phyloP scores from a whole-genome alignment of 64 coral and sea anemone genomes.

The Stichodactyla mertensii region DNA sequence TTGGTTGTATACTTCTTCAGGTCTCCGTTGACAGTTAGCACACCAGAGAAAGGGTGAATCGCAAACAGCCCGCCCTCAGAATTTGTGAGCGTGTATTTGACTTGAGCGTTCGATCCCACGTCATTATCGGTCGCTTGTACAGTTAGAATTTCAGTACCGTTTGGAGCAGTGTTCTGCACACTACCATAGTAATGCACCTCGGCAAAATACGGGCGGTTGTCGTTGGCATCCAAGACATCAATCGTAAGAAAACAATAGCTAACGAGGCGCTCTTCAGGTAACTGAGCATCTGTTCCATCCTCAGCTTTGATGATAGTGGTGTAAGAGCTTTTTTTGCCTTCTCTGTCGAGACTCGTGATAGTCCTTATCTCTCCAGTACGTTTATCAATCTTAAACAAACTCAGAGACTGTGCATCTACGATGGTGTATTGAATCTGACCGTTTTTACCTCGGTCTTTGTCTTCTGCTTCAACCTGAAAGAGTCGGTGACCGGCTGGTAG shows the following conservation, averaged over 20 bases:
- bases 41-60: background rate
- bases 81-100: conserved; percentile 7
- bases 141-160: conserved; percentile 3
- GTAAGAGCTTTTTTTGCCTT: background rate
- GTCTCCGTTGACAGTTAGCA: background rate
- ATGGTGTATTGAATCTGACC: conserved; percentile 21
- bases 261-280: conserved; percentile 34
- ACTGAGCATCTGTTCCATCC: conserved; percentile 50
- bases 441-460: background rate
- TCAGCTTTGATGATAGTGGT: conserved; percentile 54
- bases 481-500: conserved; percentile 29
- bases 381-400: conserved; percentile 56
- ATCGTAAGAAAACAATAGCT: conserved; percentile 45
- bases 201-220: conserved; percentile 56
- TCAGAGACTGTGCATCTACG: conserved; percentile 3
- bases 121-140: conserved; percentile 41
- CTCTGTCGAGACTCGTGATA: conserved; percentile 50
- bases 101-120: conserved; percentile 4
- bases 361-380: conserved; percentile 59
- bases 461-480: conserved; percentile 20
- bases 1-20: background rate
- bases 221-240: conserved; percentile 50
- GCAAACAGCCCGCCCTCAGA: conserved; percentile 7
- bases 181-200: conserved; percentile 45
- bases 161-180: conserved; percentile 7